Evolutionary conservation across 1,140 invertebrate species (phyloP), one percentile per base, ranked within the genome.

Genomic region (Vanessa atalanta): DNA sequence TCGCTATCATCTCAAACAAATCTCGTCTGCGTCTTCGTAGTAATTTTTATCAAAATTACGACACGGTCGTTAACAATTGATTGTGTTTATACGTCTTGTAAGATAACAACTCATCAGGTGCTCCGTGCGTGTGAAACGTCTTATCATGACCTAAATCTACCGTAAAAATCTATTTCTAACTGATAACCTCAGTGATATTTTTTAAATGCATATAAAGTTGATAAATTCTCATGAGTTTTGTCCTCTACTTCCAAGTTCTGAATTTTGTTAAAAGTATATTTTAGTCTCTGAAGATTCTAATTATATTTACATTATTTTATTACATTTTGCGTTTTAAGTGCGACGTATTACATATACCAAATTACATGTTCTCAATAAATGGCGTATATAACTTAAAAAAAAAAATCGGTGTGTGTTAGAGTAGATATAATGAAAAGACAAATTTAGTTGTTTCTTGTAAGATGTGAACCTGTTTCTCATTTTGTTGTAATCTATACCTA

Each of bases 141-240:
- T 61, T 61, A 61, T 61, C 57, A 12, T 61, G 57, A 61, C 57
- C 57, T 23, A 61, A 13, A 61, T 61, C 57, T 61, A n/a, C 11
- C 26, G n/a, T 61, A 43, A 8, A 16, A 20, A 61, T 61, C 23
- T 61, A 61, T 61, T 61, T 15, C 31, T 61, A 61, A 1, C 57
- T 37, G 57, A 61, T 61, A 61, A 61, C 57, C 23, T 61, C 14
- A 37, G 23, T 43, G 12, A 43, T 8, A 43, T 43, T 37, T 61
- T 60, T 31, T 15, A 61, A 16, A 61, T 61, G 57, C 3, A 23
- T 20, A 37, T 15, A n/a, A 61, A 37, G 31, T 26, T 15, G 57
- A 61, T 61, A 61, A 61, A 26, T 61, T 61, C 57, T 61, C 26
- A 37, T 31, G 57, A 61, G 31, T 4, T 61, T 15, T 16, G 26